phyloP scores from a whole-genome alignment of 1,140 invertebrate genomes.

The Drosophila nigromelanica region DNA sequence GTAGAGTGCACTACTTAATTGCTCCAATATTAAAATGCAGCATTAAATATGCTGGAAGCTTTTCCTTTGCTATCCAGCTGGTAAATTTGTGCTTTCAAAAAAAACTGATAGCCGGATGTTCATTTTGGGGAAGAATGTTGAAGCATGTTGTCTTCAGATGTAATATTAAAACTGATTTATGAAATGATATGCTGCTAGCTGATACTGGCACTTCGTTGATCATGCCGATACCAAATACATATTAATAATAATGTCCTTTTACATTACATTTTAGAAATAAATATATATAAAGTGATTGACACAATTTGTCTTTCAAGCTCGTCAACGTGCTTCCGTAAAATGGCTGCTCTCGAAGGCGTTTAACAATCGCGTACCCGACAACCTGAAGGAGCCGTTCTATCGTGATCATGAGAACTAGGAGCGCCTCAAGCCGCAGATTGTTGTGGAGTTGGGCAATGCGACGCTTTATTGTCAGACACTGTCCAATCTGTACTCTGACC shows the following conservation, averaged over 20 bases:
- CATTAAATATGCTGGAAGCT: conserved; percentile 17
- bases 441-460: conserved; percentile 95
- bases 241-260: too few relatives aligned
- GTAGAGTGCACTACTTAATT: conserved; percentile 48
- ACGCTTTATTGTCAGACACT: conserved; percentile 98
- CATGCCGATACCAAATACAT: too few relatives aligned
- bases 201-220: too few relatives aligned
- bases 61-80: conserved; percentile 1
- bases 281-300: too few relatives aligned
- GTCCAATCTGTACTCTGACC: conserved; percentile 98
- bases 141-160: too few relatives aligned
- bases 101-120: conserved; percentile 1
- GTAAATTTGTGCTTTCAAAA: conserved; percentile 5
- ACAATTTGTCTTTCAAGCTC: conserved; percentile 89
- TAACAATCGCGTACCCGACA: conserved; percentile 97
- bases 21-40: conserved; percentile 40
- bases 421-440: conserved; percentile 96
- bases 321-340: conserved; percentile 97
- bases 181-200: too few relatives aligned
- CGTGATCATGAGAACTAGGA: conserved; percentile 97
- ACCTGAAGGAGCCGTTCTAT: conserved; percentile 97
- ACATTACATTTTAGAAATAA: too few relatives aligned
- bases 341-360: conserved; percentile 99
- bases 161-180: neutral
- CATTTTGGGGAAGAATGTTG: neutral